A percentile compares a stretch with the other conserved stretches of the same genome.
Conservation (phyloP, 2,888 invertebrate species). For the Philopedon plagiatum region DNA sequence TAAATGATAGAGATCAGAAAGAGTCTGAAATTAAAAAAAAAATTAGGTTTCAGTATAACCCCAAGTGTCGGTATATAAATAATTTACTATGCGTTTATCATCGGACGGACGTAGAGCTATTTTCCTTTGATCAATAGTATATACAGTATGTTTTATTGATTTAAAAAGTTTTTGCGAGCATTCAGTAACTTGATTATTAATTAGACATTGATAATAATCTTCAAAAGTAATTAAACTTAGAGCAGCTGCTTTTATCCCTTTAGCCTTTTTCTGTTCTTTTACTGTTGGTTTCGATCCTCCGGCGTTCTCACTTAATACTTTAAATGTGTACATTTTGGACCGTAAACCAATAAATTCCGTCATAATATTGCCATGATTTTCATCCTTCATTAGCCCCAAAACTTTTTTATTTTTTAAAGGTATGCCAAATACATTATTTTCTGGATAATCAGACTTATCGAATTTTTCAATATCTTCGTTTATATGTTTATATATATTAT, state of each 20-base stretch:
- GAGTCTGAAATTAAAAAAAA: background rate
- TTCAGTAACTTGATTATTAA: background rate
- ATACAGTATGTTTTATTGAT: background rate
- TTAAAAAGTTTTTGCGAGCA: background rate
- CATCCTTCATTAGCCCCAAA: slow-evolving; percentile 22
- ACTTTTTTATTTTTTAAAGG: slow-evolving; percentile 19
- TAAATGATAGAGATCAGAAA: background rate
- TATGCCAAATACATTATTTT: slow-evolving; percentile 18
- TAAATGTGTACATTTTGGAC: slow-evolving; percentile 27
- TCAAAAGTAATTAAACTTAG: slow-evolving; percentile 3
- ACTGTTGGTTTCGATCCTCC: too few species aligned
- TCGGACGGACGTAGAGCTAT: background rate
- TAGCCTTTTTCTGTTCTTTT: slow-evolving; percentile 1
- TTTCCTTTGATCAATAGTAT: background rate
- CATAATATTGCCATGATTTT: slow-evolving; percentile 26
- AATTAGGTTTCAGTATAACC: background rate
- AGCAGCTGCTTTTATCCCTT: background rate
- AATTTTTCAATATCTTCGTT: slow-evolving; percentile 6
- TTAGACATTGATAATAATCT: slow-evolving; percentile 11
- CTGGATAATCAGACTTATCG: slow-evolving; percentile 15
- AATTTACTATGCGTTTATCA: slow-evolving; percentile 19
- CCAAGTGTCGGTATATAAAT: slow-evolving; percentile 8
- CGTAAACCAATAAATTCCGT: slow-evolving; percentile 27
- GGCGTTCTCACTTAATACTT: background rate
- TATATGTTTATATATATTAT: slow-evolving; percentile 25